Conservation (phyloP, 2,888 invertebrate species). For the Melinopterus prodromus region DNA sequence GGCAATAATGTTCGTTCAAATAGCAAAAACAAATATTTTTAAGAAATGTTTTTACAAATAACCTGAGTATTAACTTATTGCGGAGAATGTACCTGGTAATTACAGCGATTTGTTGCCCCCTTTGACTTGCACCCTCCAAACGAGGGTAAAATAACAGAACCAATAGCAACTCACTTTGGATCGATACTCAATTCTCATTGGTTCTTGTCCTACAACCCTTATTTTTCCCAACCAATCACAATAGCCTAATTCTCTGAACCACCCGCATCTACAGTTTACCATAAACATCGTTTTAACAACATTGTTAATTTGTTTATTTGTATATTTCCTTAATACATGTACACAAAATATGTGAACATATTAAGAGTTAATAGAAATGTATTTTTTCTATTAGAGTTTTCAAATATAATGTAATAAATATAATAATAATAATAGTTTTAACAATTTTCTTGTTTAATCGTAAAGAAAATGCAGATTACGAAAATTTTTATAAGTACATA, state of each 20-base stretch:
- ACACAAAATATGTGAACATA: too few species aligned
- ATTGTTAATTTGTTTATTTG: neutral
- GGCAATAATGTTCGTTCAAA: too few species aligned
- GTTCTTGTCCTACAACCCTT: neutral
- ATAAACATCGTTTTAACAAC: neutral
- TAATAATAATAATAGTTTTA: too few species aligned
- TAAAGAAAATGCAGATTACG: too few species aligned
- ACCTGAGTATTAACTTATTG: neutral
- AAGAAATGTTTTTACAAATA: too few species aligned
- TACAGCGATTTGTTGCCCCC: neutral
- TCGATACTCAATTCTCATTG: neutral
- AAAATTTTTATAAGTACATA: too few species aligned
- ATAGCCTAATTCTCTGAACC: neutral
- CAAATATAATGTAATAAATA: too few species aligned
- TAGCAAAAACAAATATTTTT: too few species aligned
- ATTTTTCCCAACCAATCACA: neutral
- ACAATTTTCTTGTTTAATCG: too few species aligned
- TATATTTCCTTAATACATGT: neutral
- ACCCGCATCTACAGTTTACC: neutral
- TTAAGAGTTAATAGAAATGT: too few species aligned
- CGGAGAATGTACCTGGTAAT: neutral
- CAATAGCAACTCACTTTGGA: neutral
- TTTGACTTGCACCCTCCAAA: neutral
- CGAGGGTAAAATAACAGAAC: neutral
- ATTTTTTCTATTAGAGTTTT: too few species aligned